phyloP scores from a whole-genome alignment of 2,113 vertebrate genomes.

The Cathartes aura region DNA sequence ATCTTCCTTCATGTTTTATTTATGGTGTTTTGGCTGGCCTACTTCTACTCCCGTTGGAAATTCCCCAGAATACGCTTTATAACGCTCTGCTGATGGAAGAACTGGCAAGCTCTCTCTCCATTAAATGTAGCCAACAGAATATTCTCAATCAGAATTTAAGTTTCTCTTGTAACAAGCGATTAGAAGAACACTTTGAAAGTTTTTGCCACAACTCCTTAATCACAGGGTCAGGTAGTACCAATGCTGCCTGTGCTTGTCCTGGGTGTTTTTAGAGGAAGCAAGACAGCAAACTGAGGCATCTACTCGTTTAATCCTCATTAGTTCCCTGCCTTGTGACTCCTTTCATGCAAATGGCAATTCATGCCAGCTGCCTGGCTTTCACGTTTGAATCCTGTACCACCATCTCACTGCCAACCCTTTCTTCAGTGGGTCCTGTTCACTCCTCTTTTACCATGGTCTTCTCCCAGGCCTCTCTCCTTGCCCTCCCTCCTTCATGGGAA shows the following conservation, averaged over 20 bases:
- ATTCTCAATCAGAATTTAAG: neutral
- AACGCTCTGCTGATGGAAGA: neutral
- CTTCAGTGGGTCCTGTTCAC: neutral
- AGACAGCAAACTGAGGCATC: neutral
- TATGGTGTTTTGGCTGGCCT: slow-evolving; percentile 21
- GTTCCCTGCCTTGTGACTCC: neutral
- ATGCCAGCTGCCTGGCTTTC: neutral
- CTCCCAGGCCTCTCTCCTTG: neutral
- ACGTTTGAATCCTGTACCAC: neutral
- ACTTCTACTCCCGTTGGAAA: slow-evolving; percentile 32
- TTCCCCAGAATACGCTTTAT: neutral
- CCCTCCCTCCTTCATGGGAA: neutral
- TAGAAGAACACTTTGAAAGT: neutral
- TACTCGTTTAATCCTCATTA: neutral
- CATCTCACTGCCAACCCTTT: neutral
- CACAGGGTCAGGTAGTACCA: neutral
- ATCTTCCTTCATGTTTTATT: slow-evolving; percentile 42
- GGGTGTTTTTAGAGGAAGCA: neutral
- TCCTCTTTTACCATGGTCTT: neutral
- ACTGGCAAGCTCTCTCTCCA: neutral
- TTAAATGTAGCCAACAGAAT: neutral
- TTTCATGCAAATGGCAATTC: neutral
- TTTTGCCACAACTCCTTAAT: neutral
- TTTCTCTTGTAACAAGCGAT: neutral
- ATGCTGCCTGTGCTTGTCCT: neutral